These are phyloP conservation scores for Oscheius sp. DNA, from an alignment of 2,888 invertebrate species.

Conservation along the genomic window DNA sequence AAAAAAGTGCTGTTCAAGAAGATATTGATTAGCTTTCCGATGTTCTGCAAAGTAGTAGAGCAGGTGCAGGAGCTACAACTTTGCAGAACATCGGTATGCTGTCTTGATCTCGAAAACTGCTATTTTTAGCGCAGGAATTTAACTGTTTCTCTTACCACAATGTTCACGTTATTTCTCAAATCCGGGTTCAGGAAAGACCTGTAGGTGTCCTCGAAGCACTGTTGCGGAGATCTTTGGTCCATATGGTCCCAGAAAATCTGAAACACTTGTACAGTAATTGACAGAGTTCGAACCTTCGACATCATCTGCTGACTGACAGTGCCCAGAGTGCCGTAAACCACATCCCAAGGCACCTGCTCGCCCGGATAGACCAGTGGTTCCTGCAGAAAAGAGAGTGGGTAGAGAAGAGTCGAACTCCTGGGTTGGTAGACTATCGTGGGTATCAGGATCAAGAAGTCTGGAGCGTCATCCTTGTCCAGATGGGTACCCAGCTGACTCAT, in stretches of 20 bases:
- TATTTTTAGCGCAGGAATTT: background rate
- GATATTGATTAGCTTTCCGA: too few relatives aligned
- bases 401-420: conserved; percentile 36
- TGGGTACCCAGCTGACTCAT: conserved; percentile 53
- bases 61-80: too few relatives aligned
- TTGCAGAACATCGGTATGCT: too few relatives aligned
- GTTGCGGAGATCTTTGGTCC: conserved; percentile 45
- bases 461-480: conserved; percentile 53
- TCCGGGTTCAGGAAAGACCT: conserved; percentile 47
- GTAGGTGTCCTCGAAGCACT: conserved; percentile 49
- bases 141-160: background rate
- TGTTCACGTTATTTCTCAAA: conserved; percentile 28
- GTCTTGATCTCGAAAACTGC: too few relatives aligned
- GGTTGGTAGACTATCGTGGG: conserved; percentile 50
- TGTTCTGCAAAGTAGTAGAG: too few relatives aligned
- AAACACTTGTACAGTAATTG: background rate
- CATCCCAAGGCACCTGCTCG: conserved; percentile 49
- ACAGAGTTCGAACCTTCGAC: conserved; percentile 39
- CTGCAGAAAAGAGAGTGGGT: conserved; percentile 54
- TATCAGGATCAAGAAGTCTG: conserved; percentile 42
- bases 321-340: conserved; percentile 52
- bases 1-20: too few relatives aligned
- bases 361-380: conserved; percentile 49
- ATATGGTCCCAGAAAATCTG: conserved; percentile 50
- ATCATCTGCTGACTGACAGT: conserved; percentile 51